Conservation (phyloP, 2,888 invertebrate species). For the Toxonevra muliebris region DNA sequence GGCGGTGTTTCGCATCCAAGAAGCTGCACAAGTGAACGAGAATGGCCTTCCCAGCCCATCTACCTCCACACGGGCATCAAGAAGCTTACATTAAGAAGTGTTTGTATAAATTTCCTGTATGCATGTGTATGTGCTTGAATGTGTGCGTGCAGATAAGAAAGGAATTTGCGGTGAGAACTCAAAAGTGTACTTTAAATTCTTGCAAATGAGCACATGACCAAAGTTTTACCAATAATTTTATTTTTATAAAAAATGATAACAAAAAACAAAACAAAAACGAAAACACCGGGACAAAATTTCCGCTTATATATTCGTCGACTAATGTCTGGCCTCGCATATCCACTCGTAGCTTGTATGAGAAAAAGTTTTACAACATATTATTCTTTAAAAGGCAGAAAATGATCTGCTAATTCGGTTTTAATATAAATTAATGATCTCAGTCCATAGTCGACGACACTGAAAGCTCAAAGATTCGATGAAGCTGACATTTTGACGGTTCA, state of each 20-base stretch:
- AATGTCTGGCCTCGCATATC: no score
- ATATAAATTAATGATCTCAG: constrained; percentile 35
- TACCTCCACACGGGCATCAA: background rate
- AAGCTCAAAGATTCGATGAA: no score
- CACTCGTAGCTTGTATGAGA: no score
- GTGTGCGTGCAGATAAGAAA: constrained; percentile 44
- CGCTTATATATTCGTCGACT: no score
- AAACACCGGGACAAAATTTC: no score
- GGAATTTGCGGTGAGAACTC: constrained; percentile 32
- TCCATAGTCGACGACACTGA: no score
- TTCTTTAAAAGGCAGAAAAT: background rate
- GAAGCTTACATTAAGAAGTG: constrained; percentile 34
- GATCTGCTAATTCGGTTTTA: constrained; percentile 32
- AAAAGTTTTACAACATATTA: no score
- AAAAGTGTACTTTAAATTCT: constrained; percentile 62
- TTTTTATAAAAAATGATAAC: background rate
- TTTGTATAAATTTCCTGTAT: constrained; percentile 31
- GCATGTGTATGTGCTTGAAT: constrained; percentile 1
- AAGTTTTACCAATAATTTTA: constrained; percentile 22
- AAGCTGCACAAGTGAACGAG: background rate
- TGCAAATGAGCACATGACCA: constrained; percentile 53
- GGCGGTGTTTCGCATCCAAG: background rate
- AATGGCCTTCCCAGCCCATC: background rate
- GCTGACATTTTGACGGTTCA: no score
- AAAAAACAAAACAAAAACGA: no score